Evolutionary conservation across 1,140 invertebrate species (phyloP).

Genomic region (Galleria mellonella): DNA sequence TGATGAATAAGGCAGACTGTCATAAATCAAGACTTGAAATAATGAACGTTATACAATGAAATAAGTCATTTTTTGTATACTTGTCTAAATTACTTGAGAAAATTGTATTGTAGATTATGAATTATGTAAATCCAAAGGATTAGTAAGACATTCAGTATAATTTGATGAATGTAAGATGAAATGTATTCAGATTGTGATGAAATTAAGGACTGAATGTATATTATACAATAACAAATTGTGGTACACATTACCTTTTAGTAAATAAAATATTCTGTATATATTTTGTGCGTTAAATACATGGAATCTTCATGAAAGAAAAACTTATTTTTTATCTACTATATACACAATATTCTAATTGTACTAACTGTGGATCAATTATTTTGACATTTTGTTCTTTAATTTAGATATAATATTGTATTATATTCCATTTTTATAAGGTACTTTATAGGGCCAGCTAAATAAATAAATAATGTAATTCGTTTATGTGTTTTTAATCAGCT

Average conservation of each 20-base stretch:
- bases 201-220: constrained; percentile 54
- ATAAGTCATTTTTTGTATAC: no score
- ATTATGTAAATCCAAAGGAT: constrained; percentile 47
- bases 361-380: constrained; percentile 53
- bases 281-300: constrained; percentile 45
- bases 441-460: constrained; percentile 33
- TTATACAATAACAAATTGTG: constrained; percentile 15
- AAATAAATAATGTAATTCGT: constrained; percentile 45
- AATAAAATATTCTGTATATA: constrained; percentile 47
- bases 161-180: constrained; percentile 16
- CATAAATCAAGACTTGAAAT: no score
- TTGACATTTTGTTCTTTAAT: constrained; percentile 52
- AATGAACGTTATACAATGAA: no score
- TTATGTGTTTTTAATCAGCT: constrained; percentile 20
- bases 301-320: constrained; percentile 23
- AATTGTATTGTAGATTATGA: constrained; percentile 9
- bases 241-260: constrained; percentile 40
- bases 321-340: constrained; percentile 50
- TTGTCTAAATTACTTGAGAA: not conserved
- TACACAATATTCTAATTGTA: constrained; percentile 30
- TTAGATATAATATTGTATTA: constrained; percentile 55
- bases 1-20: constrained; percentile 38
- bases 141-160: constrained; percentile 23
- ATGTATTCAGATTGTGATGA: constrained; percentile 57
- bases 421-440: constrained; percentile 52